Base-by-base conservation (phyloP, 1,140 invertebrate genomes). In the Drosophila azteca region DNA sequence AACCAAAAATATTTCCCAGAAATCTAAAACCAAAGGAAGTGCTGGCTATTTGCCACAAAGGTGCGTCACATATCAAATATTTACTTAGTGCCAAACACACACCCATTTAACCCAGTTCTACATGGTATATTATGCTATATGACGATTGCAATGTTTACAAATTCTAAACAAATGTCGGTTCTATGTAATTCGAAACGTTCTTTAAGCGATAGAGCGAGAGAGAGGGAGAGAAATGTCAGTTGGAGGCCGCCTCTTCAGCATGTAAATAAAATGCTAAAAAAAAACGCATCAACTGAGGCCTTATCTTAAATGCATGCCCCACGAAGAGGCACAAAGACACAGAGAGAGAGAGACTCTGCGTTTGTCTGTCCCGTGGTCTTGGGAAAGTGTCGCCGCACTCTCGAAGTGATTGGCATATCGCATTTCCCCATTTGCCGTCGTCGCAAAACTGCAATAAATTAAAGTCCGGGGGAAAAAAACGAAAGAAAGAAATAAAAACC, bases 401-500 rank as follows among this genome's bases (percentile, higher is more conserved):
- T 77, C 63, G 59, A 39, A 88, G 79, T 88, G 82, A 88, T 88
- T 88, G 83, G 79, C 82, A 81, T 87, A 87, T 87, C 83, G 83
- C 83, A 83, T 87, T 87, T 88, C 83, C 61, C 82, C 78, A 80
- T 81, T 81, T 81, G 78, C 78, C 73, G 66, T 59, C 68, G 70
- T 51, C 65, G 74, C 76, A 82, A 87, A 82, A 88, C 75, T 77
- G 83, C 83, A 88, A 87, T 87, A 87, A 87, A 87, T 87, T 77
- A 88, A 88, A 53, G 51, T 58, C 26, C 50, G 39, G 48, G 53
- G 35, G 31, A 9, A 57, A 52, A 20, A 20, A n/a, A n/a, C n/a
- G n/a, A n/a, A 20, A 0, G 17, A 20, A 20, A 54, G 50, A 51
- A 69, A 61, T 64, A 49, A 69, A 64, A 70, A 69, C 64, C 67